Percentiles rank a stretch among this genome's conserved stretches.
These are phyloP conservation scores for Vombatus ursinus DNA, from an alignment of 2,113 vertebrate genomes.

Conservation along the genomic window DNA sequence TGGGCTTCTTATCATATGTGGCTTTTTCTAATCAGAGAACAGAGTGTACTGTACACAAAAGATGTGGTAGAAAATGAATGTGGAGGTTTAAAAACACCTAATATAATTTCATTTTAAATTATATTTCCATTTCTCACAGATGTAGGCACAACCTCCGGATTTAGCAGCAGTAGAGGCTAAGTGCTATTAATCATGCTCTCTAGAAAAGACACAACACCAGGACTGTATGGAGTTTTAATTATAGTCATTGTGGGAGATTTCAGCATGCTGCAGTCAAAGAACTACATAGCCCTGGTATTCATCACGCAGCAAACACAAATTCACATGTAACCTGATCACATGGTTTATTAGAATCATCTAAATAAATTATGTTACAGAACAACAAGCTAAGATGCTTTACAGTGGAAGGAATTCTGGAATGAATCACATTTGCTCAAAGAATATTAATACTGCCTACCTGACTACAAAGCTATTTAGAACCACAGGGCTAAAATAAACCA, in stretches of 20 bases:
- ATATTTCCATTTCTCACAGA: slow-evolving; percentile 47
- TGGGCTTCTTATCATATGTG: neutral
- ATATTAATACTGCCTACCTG: slow-evolving; percentile 15
- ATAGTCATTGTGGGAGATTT: slow-evolving; percentile 32
- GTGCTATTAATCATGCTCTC: neutral
- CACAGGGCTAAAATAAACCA: slow-evolving; percentile 22
- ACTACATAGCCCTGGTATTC: neutral
- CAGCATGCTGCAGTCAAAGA: neutral
- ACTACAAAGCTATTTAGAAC: slow-evolving; percentile 6
- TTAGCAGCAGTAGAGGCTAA: neutral
- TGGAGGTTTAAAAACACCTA: neutral
- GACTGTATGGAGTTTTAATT: neutral
- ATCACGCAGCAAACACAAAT: neutral
- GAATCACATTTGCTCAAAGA: slow-evolving; percentile 33
- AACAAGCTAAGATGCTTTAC: neutral
- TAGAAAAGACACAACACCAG: neutral
- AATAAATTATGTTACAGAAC: neutral
- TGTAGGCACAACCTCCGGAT: neutral
- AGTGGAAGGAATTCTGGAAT: slow-evolving; percentile 19
- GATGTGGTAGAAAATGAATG: neutral
- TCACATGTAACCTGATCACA: slow-evolving; percentile 11
- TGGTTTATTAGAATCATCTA: neutral
- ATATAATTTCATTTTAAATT: slow-evolving; percentile 19
- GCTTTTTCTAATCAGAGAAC: slow-evolving; percentile 30
- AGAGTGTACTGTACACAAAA: neutral